Base-by-base conservation (phyloP, 2,797 vertebrate genomes). In the Thalassophryne amazonica region DNA sequence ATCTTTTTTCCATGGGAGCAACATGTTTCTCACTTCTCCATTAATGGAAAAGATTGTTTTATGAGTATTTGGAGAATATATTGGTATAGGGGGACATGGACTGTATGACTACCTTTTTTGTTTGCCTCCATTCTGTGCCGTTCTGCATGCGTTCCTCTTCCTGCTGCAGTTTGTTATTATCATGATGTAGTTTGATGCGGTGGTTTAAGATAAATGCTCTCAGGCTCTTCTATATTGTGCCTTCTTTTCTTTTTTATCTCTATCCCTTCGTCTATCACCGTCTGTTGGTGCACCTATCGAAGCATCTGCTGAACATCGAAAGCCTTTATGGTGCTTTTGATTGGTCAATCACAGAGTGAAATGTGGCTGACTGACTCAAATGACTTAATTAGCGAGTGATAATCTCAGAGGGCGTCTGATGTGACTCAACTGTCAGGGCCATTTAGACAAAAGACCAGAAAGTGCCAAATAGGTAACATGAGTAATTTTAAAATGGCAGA, bases 351-450 rank as follows among this genome's bases (percentile, higher is more conserved):
- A 39, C 59, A 71, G 69, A 73, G 37, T 17, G 66, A 62, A 76
- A 72, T 58, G 67, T 58, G 60, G 37, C 58, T 23, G 36, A 24
- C 56, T 40, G 66, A 70, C 70, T 77, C 64, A 68, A 78, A 82
- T 70, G 59, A 78, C 74, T 83, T 80, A 67, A 81, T 86, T 79
- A 81, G 69, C 41, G 69, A 60, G 70, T 33, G 62, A 71, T 80
- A 52, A 77, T 78, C 72, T 81, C 60, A 32, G 60, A 56, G 52
- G 60, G 40, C 47, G 69, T 71, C 25, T 25, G 51, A 46, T 55
- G 21, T 28, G 34, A 31, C 38, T 20, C 50, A 65, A 75, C 68
- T 40, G 39, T 63, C 36, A 12, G 36, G 25, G 60, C 60, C 51
- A 52, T 76, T 74, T 43, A 66, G 56, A 66, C 46, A 60, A 58